Percentiles rank a stretch among this genome's conserved stretches.
Evolutionary conservation across 2,113 vertebrate genomes (phyloP).

Genomic region (Gobius niger): DNA sequence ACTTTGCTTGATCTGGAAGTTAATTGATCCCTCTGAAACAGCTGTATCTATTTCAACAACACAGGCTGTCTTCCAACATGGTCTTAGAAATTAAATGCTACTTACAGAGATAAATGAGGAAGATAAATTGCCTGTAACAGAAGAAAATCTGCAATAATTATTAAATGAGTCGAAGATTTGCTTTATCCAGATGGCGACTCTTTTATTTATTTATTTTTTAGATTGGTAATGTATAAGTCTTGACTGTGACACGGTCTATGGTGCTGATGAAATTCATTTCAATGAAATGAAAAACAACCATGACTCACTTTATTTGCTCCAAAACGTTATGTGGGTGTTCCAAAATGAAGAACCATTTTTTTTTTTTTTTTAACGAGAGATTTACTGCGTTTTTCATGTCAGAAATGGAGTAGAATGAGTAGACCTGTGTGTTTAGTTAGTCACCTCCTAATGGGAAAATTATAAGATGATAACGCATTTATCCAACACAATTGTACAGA

Average conservation of each 20-base stretch:
- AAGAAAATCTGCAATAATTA: neutral
- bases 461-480: neutral
- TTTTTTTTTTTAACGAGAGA: neutral
- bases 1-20: neutral
- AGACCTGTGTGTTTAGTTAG: neutral
- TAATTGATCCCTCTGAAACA: neutral
- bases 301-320: neutral
- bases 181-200: neutral
- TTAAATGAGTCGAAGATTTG: neutral
- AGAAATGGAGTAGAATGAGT: constrained; percentile 5
- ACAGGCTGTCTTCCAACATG: neutral
- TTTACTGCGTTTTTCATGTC: neutral
- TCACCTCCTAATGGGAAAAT: constrained; percentile 6
- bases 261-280: too few species aligned
- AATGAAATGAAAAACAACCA: neutral
- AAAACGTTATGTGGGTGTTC: constrained; percentile 5
- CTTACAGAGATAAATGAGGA: neutral
- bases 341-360: neutral
- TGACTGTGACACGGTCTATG: constrained; percentile 1
- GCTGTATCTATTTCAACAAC: neutral
- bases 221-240: neutral
- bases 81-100: neutral
- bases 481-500: neutral
- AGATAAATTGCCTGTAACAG: constrained; percentile 1
- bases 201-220: neutral